Evolutionary conservation across 2,888 invertebrate species (phyloP).

Genomic region (Prionchulus punctatus): DNA sequence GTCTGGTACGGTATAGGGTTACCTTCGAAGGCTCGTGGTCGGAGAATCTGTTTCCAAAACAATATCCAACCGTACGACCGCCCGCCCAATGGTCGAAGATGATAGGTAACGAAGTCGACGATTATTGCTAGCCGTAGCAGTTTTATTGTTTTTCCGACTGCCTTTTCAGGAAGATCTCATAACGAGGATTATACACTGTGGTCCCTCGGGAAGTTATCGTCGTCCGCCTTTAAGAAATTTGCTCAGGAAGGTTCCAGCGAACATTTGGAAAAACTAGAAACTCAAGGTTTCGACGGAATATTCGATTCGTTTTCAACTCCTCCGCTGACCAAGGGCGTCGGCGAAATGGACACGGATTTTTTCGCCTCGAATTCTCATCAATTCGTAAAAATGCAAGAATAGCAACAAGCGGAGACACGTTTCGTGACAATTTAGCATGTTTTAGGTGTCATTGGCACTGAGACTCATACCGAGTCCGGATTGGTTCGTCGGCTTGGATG

Average conservation of each 20-base stretch:
- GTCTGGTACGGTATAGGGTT: neutral
- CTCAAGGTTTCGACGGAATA: constrained; percentile 46
- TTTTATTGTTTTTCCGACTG: no score
- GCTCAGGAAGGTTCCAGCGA: constrained; percentile 67
- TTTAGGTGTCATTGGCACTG: constrained; percentile 9
- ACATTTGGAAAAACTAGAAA: constrained; percentile 46
- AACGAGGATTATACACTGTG: constrained; percentile 62
- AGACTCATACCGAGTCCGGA: constrained; percentile 82
- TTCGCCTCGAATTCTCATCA: constrained; percentile 36
- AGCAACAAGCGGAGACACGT: neutral
- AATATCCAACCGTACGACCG: constrained; percentile 82
- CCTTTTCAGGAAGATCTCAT: constrained; percentile 65
- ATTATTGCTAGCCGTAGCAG: neutral
- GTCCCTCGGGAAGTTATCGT: constrained; percentile 57
- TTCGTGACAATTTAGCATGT: constrained; percentile 6
- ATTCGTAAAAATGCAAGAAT: neutral
- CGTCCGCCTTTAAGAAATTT: constrained; percentile 60
- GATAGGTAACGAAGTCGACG: constrained; percentile 54
- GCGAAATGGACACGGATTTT: constrained; percentile 60
- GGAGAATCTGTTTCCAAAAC: constrained; percentile 70
- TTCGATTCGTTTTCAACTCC: constrained; percentile 68
- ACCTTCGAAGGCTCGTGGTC: constrained; percentile 52
- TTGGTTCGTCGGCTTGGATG: constrained; percentile 78
- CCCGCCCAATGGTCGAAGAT: constrained; percentile 83
- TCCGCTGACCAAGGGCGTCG: constrained; percentile 54